Conservation (phyloP, 2,888 invertebrate species). For the Micropterix aruncella region DNA sequence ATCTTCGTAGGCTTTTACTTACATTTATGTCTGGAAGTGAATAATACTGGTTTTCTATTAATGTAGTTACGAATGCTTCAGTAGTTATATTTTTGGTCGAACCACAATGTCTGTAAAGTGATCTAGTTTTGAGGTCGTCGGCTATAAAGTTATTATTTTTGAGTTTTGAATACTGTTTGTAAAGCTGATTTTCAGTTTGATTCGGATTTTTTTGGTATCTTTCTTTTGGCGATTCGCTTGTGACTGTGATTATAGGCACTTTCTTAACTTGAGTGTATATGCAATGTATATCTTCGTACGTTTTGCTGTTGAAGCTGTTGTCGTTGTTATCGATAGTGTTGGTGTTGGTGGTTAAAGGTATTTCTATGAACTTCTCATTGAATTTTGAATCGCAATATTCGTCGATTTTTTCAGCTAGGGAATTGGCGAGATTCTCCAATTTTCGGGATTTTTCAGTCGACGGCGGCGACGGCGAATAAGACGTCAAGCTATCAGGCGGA, state of each 20-base stretch:
- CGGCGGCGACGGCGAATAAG: conserved; percentile 38
- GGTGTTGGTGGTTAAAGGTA: conserved; percentile 19
- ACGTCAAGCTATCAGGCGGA: conserved; percentile 34
- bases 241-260: conserved; percentile 40
- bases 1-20: conserved; percentile 53
- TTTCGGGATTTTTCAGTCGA: conserved; percentile 34
- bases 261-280: conserved; percentile 34
- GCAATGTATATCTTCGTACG: conserved; percentile 21
- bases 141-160: conserved; percentile 5
- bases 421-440: conserved; percentile 35
- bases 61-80: conserved; percentile 34
- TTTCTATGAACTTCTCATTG: conserved; percentile 23
- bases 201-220: conserved; percentile 20
- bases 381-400: conserved; percentile 37
- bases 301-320: conserved; percentile 16
- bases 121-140: conserved; percentile 27
- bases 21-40: conserved; percentile 58
- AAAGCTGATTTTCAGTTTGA: conserved; percentile 5
- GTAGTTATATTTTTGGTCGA: conserved; percentile 33
- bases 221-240: conserved; percentile 23
- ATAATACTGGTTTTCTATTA: conserved; percentile 54
- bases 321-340: conserved; percentile 14
- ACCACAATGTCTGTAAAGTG: conserved; percentile 20
- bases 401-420: conserved; percentile 37
- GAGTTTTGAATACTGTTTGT: conserved; percentile 7